Base-by-base conservation (phyloP, 2,888 invertebrate genomes). In the Anaspis maculata region DNA sequence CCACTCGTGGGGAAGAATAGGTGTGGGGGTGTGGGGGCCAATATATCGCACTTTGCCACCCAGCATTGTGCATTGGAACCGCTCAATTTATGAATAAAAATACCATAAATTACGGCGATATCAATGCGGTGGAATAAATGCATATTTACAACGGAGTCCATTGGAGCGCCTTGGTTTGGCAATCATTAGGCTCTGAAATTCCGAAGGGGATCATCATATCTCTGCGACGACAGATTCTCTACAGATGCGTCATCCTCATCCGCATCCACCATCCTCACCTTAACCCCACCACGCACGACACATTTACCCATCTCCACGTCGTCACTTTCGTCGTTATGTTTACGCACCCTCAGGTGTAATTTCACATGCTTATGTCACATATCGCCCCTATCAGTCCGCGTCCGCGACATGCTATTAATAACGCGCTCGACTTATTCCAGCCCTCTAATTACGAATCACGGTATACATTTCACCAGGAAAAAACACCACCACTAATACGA, bases 61-160 rank as follows among this genome's bases (percentile, higher is more conserved):
- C 49, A 48, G 50, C 46, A 50, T 53, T 54, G 51, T 57, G 54
- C 55, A 54, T 49, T 54, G 48, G 51, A 56, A 55, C 54, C 48
- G 52, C 48, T 56, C 56, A 56, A 56, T 59, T 57, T 59, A 59
- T 59, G 59, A 59, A 59, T 59, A 59, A 59, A 59, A 57, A 58
- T 58, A 57, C 54, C 57, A 56, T 59, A 59, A 59, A 57, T 59
- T 56, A 56, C 44, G 39, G 32, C 44, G 53, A 57, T 58, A 56
- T 55, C 55, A 54, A 58, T 57, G 55, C 54, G 48, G 42, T 34
- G 46, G 52, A 58, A 58, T 57, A 57, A 57, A 58, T 55, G 56
- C 54, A 57, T 56, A 57, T 57, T 58, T 57, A 54, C 54, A 55
- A 44, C 42, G 44, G 34, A 49, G 37, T 47, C 48, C 34, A 48